A percentile compares a stretch with the other conserved stretches of the same genome.
These are phyloP conservation scores for Oxyteleia sp. DNA, from an alignment of 2,888 invertebrate species.

Conservation along the genomic window DNA sequence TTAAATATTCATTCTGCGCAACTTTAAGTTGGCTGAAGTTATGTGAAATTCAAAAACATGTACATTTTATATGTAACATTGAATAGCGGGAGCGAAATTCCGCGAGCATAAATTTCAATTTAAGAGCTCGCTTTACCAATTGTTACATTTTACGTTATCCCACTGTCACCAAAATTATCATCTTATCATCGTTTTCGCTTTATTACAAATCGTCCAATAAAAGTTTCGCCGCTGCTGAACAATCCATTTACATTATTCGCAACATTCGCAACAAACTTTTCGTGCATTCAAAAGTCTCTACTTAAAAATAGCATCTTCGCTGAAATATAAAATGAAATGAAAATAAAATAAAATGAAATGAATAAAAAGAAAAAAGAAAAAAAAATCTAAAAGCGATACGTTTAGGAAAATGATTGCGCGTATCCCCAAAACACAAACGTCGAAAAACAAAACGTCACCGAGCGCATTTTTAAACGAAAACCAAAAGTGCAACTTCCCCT, in stretches of 20 bases:
- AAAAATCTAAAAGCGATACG: too few relatives aligned
- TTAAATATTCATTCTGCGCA: conserved; percentile 48
- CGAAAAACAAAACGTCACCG: too few relatives aligned
- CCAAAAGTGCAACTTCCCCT: neutral
- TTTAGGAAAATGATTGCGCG: too few relatives aligned
- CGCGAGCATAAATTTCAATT: conserved; percentile 28
- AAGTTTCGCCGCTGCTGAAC: too few relatives aligned
- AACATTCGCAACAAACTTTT: conserved; percentile 57
- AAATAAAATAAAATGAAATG: too few relatives aligned
- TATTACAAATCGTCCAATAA: neutral
- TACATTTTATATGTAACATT: conserved; percentile 32
- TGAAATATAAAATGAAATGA: too few relatives aligned
- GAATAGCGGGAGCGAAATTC: conserved; percentile 14
- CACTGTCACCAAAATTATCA: conserved; percentile 2
- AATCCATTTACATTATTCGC: too few relatives aligned
- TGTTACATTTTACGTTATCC: neutral
- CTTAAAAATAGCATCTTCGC: too few relatives aligned
- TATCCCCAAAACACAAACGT: too few relatives aligned
- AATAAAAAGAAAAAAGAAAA: neutral
- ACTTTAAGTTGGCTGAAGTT: conserved; percentile 32
- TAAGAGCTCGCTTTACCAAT: conserved; percentile 5
- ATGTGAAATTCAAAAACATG: conserved; percentile 45
- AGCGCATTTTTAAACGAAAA: neutral
- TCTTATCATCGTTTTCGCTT: conserved; percentile 12
- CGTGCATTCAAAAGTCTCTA: too few relatives aligned